phyloP scores from a whole-genome alignment of 2,113 vertebrate species.

The Cavia porcellus region DNA sequence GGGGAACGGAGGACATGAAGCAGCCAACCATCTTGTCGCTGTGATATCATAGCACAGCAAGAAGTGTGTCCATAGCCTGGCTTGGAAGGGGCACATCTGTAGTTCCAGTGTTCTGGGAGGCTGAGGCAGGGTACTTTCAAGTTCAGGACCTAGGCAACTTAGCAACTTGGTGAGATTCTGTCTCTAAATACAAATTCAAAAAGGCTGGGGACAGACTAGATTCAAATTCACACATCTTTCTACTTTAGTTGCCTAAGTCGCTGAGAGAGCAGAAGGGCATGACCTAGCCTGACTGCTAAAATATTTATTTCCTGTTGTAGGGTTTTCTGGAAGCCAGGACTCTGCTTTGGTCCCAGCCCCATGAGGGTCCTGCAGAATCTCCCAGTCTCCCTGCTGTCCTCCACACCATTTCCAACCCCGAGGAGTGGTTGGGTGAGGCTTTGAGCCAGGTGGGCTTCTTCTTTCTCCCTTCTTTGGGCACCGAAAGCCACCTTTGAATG shows the following conservation, averaged over 20 bases:
- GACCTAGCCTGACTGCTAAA: not conserved
- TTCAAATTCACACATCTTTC: not conserved
- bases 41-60: not conserved
- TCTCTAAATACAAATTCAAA: not conserved
- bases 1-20: not conserved
- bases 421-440: not conserved
- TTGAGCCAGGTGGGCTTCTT: not conserved
- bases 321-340: not conserved
- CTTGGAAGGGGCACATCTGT: not conserved
- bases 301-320: not conserved
- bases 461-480: accelerated
- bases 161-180: not conserved
- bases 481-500: accelerated
- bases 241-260: not conserved
- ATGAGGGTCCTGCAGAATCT: not conserved
- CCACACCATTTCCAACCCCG: not conserved
- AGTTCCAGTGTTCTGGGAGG: not conserved
- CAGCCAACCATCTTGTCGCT: not conserved
- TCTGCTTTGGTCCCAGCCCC: not conserved
- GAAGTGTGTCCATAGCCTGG: not conserved
- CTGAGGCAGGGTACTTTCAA: not conserved
- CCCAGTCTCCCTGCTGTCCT: not conserved
- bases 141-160: not conserved
- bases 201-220: not conserved
- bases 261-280: not conserved